phyloP scores from a whole-genome alignment of 1,140 invertebrate genomes.

The Apis laboriosa region DNA sequence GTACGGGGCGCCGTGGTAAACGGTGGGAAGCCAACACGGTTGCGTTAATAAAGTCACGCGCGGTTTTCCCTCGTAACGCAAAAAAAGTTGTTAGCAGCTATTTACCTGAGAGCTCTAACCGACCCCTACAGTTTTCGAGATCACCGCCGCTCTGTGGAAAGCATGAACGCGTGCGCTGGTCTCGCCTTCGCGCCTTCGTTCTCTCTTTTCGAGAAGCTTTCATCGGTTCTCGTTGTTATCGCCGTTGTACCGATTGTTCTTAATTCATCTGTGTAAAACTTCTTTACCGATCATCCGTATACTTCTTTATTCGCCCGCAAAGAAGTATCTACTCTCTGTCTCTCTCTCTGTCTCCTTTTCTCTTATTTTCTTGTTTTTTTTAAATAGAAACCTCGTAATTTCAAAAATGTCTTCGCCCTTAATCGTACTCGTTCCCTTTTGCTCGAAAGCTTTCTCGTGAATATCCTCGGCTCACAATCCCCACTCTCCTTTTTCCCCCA shows the following conservation, averaged over 20 bases:
- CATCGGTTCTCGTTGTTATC: neutral
- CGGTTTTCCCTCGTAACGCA: neutral
- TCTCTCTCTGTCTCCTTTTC: no score
- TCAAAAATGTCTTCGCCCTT: neutral
- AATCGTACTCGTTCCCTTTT: neutral
- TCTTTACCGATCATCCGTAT: neutral
- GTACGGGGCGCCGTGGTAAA: neutral
- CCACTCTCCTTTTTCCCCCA: neutral
- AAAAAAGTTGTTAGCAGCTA: slow-evolving; percentile 32
- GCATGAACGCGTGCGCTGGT: neutral
- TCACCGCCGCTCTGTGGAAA: neutral
- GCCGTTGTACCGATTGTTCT: neutral
- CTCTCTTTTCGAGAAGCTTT: neutral
- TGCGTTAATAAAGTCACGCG: slow-evolving; percentile 12
- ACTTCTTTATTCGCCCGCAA: neutral
- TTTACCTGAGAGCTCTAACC: slow-evolving; percentile 44
- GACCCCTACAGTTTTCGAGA: slow-evolving; percentile 31
- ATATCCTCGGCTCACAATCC: neutral
- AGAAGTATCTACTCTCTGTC: neutral
- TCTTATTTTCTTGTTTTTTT: neutral
- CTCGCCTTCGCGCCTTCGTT: neutral
- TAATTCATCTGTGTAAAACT: neutral
- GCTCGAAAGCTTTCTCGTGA: slow-evolving; percentile 22
- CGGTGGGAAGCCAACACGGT: neutral
- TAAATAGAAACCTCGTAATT: neutral